Percentiles rank a stretch among this genome's conserved stretches.
These are phyloP conservation scores for Troides helena DNA, from an alignment of 2,888 invertebrate species.

Conservation along the genomic window DNA sequence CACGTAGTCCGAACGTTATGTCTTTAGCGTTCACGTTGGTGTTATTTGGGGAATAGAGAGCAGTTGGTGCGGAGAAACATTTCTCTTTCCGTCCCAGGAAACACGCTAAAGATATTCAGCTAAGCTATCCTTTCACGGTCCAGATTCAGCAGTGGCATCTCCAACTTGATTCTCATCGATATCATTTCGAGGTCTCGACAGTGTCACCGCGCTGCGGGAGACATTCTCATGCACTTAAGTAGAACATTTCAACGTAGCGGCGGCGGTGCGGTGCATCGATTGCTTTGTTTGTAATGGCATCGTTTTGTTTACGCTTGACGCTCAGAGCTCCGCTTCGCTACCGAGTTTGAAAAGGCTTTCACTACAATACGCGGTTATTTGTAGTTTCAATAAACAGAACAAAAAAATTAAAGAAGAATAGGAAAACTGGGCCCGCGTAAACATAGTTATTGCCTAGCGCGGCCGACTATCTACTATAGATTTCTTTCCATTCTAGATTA, in stretches of 20 bases:
- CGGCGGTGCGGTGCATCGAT: conserved; percentile 39
- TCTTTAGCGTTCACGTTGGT: too few species aligned
- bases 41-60: too few species aligned
- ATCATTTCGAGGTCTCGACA: too few species aligned
- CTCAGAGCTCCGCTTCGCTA: conserved; percentile 23
- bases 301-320: conserved; percentile 36
- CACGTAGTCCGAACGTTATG: too few species aligned
- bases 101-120: too few species aligned
- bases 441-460: not conserved
- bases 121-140: too few species aligned
- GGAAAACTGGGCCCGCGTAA: not conserved
- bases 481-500: too few species aligned
- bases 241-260: conserved; percentile 46
- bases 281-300: conserved; percentile 38
- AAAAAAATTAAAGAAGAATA: not conserved
- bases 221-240: conserved; percentile 64
- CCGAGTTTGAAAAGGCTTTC: conserved; percentile 27
- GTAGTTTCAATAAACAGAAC: conserved; percentile 11
- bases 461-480: too few species aligned
- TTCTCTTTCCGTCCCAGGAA: too few species aligned
- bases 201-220: conserved; percentile 41
- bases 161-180: too few species aligned
- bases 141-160: too few species aligned
- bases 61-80: too few species aligned
- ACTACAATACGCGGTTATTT: conserved; percentile 26